These are phyloP conservation scores for Xenopus borealis DNA, from an alignment of 2,113 vertebrate genomes.

Conservation along the genomic window DNA sequence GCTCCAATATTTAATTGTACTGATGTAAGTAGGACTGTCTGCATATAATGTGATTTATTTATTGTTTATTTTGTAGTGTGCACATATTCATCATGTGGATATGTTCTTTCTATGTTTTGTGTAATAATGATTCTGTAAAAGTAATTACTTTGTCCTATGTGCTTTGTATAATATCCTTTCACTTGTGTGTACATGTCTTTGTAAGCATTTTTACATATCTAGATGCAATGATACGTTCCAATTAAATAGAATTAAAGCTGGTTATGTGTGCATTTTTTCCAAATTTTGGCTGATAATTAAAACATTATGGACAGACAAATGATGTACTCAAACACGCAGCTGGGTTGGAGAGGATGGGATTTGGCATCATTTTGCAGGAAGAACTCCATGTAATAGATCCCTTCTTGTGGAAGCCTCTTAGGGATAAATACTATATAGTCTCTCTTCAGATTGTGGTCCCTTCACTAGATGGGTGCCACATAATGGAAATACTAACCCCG, in stretches of 20 bases:
- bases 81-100: conserved; percentile 71
- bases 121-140: conserved; percentile 63
- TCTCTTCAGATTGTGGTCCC: too few relatives aligned
- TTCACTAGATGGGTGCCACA: too few relatives aligned
- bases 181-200: conserved; percentile 69
- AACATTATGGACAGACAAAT: too few relatives aligned
- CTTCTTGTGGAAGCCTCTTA: too few relatives aligned
- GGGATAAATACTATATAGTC: too few relatives aligned
- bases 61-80: conserved; percentile 85
- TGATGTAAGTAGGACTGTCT: conserved; percentile 85
- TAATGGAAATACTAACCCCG: too few relatives aligned
- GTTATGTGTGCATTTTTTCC: conserved; percentile 16
- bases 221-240: conserved; percentile 67
- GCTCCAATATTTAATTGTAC: conserved; percentile 62
- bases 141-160: conserved; percentile 56
- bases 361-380: too few relatives aligned
- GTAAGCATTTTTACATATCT: conserved; percentile 68
- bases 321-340: too few relatives aligned
- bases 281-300: too few relatives aligned
- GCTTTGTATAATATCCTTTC: conserved; percentile 60
- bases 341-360: too few relatives aligned
- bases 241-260: conserved; percentile 69
- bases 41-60: conserved; percentile 87
- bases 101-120: conserved; percentile 63
- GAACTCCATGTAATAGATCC: too few relatives aligned